Base-by-base conservation (phyloP, 1,140 invertebrate species). In the Augochlora pura region DNA sequence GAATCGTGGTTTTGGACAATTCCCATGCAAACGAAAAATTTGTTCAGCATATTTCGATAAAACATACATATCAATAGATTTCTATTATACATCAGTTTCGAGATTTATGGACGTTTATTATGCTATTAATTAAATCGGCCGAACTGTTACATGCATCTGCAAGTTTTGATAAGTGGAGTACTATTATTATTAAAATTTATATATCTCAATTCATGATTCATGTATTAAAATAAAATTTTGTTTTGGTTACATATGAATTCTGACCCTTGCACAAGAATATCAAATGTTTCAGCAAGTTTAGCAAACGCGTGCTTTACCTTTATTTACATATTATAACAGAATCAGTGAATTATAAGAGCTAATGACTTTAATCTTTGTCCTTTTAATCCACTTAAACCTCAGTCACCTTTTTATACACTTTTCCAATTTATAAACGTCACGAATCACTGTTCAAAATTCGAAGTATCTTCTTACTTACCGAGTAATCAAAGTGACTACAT, bases 261-360 rank as follows among this genome's bases (percentile, higher is more conserved):
- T 78, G 60, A 38, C 72, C 69, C 46, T 57, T 42, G 46, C 57
- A 1, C 42, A 54, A 54, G 46, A 71, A 77, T 77, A 77, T 77
- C 76, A 3, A 77, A 49, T 54, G 52, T 52, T 60, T 60, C 8
- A 59, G 8, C 39, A 10, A 27, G 21, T 77, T 77, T 12, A n/a
- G n/a, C 4, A 76, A 76, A 68, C 21, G 9, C 27, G 1, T 60
- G 42, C 25, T 68, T 65, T 12, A 67, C 14, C 0, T 77, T 60
- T 38, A 77, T 70, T 38, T 62, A 21, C 21, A 25, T 62, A 62
- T 76, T 46, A 68, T 60, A 46, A 49, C 38, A 69, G 42, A 27
- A 38, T 0, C 52, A 67, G 18, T 42, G 23, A 68, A 39, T 27
- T 76, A 59, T 18, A 27, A 4, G 49, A 32, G n/a, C 2, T 63